Conservation (phyloP, 2,113 vertebrate species). For the Ceyx margarethae region DNA sequence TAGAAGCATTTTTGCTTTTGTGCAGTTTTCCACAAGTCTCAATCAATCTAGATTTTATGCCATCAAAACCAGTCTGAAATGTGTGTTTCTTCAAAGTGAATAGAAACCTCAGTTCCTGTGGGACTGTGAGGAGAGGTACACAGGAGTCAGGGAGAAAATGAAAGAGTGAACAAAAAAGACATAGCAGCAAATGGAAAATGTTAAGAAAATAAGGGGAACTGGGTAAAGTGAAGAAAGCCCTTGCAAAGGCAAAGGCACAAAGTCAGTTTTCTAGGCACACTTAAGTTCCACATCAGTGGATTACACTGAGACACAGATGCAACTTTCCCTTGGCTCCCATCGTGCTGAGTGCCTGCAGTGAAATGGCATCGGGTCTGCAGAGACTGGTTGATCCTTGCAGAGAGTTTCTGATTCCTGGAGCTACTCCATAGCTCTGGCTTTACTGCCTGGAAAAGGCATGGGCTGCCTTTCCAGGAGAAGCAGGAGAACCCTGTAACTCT, state of each 20-base stretch:
- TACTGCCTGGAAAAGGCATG: background rate
- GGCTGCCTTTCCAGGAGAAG: background rate
- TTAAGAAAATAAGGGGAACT: background rate
- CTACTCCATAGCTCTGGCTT: background rate
- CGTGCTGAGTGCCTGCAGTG: background rate
- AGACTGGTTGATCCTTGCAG: background rate
- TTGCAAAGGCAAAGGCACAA: conserved; percentile 4
- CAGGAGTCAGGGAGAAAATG: background rate
- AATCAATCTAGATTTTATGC: background rate
- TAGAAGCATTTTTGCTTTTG: background rate
- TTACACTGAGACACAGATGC: background rate
- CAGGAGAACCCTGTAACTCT: background rate
- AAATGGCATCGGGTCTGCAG: background rate
- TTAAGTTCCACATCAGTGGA: conserved; percentile 29
- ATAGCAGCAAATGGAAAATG: background rate
- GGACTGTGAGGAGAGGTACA: background rate
- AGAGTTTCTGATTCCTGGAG: background rate
- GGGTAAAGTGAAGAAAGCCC: background rate
- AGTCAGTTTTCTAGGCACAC: conserved; percentile 4
- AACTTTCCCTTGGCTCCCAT: conserved; percentile 18
- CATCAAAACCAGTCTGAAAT: background rate
- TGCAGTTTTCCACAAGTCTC: background rate
- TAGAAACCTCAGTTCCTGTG: background rate
- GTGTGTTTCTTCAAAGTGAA: conserved; percentile 4
- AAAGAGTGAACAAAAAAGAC: background rate